phyloP scores from a whole-genome alignment of 2,113 vertebrate species.

The Larimichthys polyactis region DNA sequence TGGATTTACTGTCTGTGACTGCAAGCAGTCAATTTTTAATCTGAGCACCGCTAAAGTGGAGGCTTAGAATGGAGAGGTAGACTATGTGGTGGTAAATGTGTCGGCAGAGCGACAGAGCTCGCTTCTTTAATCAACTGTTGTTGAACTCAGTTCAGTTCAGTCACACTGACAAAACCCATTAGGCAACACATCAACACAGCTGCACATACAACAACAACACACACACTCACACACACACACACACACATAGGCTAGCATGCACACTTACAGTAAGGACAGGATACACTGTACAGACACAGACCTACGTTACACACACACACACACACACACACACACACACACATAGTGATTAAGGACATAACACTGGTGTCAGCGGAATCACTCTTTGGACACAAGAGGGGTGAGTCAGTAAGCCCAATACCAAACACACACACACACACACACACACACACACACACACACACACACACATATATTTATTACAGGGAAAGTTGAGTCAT shows the following conservation, averaged over 20 bases:
- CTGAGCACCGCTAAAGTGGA: slow-evolving; percentile 54
- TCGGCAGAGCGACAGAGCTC: slow-evolving; percentile 34
- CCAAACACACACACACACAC: slow-evolving; percentile 8
- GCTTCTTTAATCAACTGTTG: slow-evolving; percentile 59
- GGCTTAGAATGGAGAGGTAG: slow-evolving; percentile 59
- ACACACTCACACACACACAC: background rate
- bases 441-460: background rate
- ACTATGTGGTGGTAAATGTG: slow-evolving; percentile 42
- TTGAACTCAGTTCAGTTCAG: slow-evolving; percentile 67
- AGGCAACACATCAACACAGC: slow-evolving; percentile 44
- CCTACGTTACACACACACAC: background rate
- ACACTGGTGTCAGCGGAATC: slow-evolving; percentile 72
- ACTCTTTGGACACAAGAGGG: slow-evolving; percentile 60
- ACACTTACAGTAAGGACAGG: slow-evolving; percentile 25
- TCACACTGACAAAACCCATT: slow-evolving; percentile 73
- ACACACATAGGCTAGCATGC: slow-evolving; percentile 1
- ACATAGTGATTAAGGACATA: slow-evolving; percentile 60
- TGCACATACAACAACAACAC: background rate
- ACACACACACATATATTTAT: slow-evolving; percentile 10
- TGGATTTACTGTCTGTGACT: slow-evolving; percentile 68
- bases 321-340: slow-evolving; percentile 22
- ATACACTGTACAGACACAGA: slow-evolving; percentile 24
- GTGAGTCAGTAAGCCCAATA: slow-evolving; percentile 66
- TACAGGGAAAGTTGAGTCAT: slow-evolving; percentile 49
- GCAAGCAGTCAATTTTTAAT: slow-evolving; percentile 68